Conservation (phyloP, 2,113 vertebrate genomes). For the Thinocorus orbignyianus region DNA sequence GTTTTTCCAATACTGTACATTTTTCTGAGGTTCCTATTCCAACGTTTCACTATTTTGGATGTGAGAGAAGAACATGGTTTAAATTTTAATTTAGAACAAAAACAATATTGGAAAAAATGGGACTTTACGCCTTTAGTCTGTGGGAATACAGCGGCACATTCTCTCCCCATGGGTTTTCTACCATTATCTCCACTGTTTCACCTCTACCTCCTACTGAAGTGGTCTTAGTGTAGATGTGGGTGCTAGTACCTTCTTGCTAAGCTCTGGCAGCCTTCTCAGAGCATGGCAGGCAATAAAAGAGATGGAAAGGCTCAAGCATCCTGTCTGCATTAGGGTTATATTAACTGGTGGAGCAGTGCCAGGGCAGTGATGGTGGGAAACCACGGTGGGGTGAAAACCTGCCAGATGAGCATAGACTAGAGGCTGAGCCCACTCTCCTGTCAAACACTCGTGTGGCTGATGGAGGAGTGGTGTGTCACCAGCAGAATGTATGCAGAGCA, state of each 20-base stretch:
- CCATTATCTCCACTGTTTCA: neutral
- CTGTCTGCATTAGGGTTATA: neutral
- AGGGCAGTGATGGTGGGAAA: neutral
- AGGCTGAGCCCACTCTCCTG: neutral
- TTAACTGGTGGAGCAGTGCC: neutral
- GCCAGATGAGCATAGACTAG: neutral
- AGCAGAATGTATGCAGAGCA: neutral
- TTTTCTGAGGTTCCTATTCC: neutral
- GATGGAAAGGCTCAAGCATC: neutral
- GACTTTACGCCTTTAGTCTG: neutral
- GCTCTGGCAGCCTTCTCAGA: neutral
- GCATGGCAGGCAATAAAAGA: neutral
- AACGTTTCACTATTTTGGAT: neutral
- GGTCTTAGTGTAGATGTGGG: neutral
- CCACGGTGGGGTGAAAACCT: neutral
- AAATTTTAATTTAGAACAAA: neutral
- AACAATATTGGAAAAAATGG: neutral
- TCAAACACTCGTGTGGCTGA: fast-evolving
- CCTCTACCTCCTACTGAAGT: neutral
- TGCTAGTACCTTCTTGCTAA: neutral
- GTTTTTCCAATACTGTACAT: neutral
- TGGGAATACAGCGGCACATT: neutral
- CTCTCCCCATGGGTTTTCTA: neutral
- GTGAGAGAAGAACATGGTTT: neutral
- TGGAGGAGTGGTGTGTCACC: neutral